Evolutionary conservation across 2,797 vertebrate genomes (phyloP).

Genomic region (Tapera naevia): DNA sequence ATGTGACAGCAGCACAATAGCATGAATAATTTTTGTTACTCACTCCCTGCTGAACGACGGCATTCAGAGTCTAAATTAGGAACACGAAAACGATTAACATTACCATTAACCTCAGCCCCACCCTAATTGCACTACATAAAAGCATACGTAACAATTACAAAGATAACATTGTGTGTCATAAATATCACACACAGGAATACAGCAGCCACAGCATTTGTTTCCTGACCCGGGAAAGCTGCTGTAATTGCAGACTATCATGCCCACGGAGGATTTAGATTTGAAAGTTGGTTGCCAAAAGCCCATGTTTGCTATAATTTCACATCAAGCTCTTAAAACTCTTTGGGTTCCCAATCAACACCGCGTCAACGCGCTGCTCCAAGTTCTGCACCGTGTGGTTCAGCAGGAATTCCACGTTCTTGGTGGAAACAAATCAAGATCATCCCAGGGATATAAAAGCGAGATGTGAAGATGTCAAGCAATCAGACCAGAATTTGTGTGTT

Average conservation of each 20-base stretch:
- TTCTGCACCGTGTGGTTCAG: neutral
- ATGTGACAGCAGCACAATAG: neutral
- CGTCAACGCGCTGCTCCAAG: accelerated
- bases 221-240: constrained; percentile 35
- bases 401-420: neutral
- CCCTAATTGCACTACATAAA: constrained; percentile 27
- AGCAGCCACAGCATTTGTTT: neutral
- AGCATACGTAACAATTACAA: constrained; percentile 5
- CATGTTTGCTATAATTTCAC: neutral
- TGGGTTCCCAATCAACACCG: neutral
- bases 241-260: neutral
- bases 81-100: neutral
- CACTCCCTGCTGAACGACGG: neutral
- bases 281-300: neutral
- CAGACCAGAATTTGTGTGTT: neutral
- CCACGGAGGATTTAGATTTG: neutral
- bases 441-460: neutral
- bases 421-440: neutral
- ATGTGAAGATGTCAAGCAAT: neutral
- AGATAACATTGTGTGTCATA: constrained; percentile 68
- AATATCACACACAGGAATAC: constrained; percentile 47
- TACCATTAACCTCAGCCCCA: constrained; percentile 39
- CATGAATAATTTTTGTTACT: neutral
- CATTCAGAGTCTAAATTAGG: constrained; percentile 26
- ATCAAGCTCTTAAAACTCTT: neutral